Evolutionary conservation across 2,113 vertebrate genomes (phyloP), one percentile per base, ranked within the genome.

Genomic region (Oxygymnocypris stewartii): DNA sequence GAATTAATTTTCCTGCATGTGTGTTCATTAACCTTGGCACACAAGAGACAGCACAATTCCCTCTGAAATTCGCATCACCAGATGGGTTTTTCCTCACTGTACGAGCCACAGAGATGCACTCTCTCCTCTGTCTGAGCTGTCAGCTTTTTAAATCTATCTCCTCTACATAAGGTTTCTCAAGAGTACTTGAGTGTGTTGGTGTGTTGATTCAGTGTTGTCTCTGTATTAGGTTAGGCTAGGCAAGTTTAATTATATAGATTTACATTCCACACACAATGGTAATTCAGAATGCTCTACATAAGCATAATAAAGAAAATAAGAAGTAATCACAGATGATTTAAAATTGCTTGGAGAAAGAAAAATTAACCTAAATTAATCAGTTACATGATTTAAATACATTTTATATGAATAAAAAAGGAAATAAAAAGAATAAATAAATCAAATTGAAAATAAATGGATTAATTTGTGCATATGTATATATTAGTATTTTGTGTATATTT

Each of bases 21-120:
- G 79, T 49, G 81, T 83, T 83, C 81, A 83, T 83, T 83, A 71
- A 83, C 44, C 65, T 51, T 51, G 63, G 18, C 81, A 71, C 65
- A 51, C 28, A 35, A 71, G 81, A 69, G 42, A 79, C 7, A 13
- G 16, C 59, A 69, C 28, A 54, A 49, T 79, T 85, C 59, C 73
- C 57, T 40, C 73, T 77, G 73, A 78, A 67, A 67, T 85, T 67
- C 54, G 57, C 75, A 79, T 85, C 42, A 79, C 59, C 74, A 54
- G 61, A 85, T 85, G 75, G 44, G 44, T 71, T 85, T 63, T 51
- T 11, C 59, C 13, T 69, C 31, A 69, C 12, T 79, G 25, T 54
- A 16, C 54, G 9, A 63, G 42, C 63, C 42, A 49, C 23, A n/a
- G 11, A 71, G 44, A 54, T 42, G 5, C 25, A 63, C 13, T 76